Base-by-base conservation (phyloP, 2,888 invertebrate genomes). In the Glyphotaelius pellucidus region DNA sequence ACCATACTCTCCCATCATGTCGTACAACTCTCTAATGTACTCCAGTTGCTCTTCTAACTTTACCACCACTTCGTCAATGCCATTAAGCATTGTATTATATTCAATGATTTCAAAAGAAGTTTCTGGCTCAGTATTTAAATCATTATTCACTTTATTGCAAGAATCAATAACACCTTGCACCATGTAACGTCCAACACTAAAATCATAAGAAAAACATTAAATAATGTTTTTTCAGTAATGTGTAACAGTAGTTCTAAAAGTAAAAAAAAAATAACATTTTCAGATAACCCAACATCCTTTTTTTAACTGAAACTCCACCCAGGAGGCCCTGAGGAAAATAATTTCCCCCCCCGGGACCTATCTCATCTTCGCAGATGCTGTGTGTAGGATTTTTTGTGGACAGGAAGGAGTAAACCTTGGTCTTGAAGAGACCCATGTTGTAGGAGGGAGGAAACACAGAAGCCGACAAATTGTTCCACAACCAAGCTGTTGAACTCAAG, bases 11-110 rank as follows among this genome's bases (percentile, higher is more conserved):
- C 98, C 98, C 95, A 98, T 98, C 7, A 98, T 96, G 93, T 98
- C 98, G 94, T 98, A 98, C 92, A 98, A 95, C 94, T 99, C 98
- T 93, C 98, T 97, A 11, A 98, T 97, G 94, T 98, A 98, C 94
- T 98, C 98, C 9, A 98, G 95, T 52, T 97, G 96, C 86, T 96
- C 95, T 94, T 98, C 98, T 94, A 99, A 96, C 38, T 95, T 95
- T 38, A 97, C 97, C 90, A 98, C 97, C 94, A 97, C 96, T 2
- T 96, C 94, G 93, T 97, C 97, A 19, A 97, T 95, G 7, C 96
- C 96, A 92, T 98, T 97, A 89, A 98, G 94, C 95, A 98, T 97
- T 87, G 96, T 96, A 92, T 98, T 96, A 94, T 97, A 98, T 25
- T 96, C 96, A 0, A 98, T 98, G 94, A 97, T 97, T 93, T 98